These are phyloP conservation scores for Mobula birostris DNA, from an alignment of 2,113 vertebrate genomes.

Conservation along the genomic window DNA sequence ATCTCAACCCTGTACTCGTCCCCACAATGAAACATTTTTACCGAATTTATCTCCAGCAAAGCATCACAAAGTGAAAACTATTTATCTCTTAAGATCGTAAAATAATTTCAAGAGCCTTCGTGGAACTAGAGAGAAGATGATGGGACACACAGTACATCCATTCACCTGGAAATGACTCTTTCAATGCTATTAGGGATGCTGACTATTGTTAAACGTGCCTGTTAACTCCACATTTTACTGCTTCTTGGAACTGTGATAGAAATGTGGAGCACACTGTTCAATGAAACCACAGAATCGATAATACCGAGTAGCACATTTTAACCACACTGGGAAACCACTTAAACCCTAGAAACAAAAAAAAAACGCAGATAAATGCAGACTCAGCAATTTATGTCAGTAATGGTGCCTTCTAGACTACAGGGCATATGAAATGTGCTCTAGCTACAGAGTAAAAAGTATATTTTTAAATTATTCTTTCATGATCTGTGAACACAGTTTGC, in stretches of 20 bases:
- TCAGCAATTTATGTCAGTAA: neutral
- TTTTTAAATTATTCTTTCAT: too few species aligned
- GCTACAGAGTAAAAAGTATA: neutral
- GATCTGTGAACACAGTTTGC: too few species aligned
- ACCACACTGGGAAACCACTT: neutral
- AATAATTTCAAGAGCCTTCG: neutral
- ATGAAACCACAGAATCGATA: constrained; percentile 2
- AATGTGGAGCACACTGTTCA: neutral
- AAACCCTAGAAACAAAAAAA: neutral
- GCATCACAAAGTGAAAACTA: neutral
- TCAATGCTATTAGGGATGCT: neutral
- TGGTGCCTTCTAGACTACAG: neutral
- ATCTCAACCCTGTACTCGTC: neutral
- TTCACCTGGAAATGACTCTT: neutral
- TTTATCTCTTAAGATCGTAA: neutral
- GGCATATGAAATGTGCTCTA: too few species aligned
- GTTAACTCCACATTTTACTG: constrained; percentile 24
- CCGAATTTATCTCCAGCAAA: neutral
- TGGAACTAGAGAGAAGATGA: neutral
- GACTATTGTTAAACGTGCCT: constrained; percentile 14
- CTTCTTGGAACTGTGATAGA: neutral
- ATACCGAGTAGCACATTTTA: neutral
- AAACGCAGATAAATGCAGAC: neutral
- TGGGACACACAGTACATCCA: neutral
- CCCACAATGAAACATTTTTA: neutral